Evolutionary conservation across 2,797 vertebrate genomes (phyloP).

Genomic region (Liasis olivaceus): DNA sequence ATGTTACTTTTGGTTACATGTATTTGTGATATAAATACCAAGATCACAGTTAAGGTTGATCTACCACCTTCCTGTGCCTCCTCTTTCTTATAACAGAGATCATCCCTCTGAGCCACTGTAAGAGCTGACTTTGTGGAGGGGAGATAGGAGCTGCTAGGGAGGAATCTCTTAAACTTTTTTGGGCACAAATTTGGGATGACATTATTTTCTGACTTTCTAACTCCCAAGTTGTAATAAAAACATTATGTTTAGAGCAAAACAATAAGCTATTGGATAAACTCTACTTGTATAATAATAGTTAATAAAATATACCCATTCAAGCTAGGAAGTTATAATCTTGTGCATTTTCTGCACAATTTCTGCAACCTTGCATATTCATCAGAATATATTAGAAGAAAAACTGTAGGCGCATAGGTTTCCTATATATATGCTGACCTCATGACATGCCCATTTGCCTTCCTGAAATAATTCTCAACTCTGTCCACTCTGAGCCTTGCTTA

Average conservation of each 20-base stretch:
- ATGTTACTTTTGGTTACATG: not conserved
- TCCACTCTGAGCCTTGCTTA: not conserved
- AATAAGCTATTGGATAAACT: not conserved
- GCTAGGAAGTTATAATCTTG: constrained; percentile 6
- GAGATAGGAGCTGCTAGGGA: not conserved
- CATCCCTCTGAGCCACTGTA: not conserved
- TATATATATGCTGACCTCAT: not conserved
- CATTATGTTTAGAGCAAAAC: not conserved
- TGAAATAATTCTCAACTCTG: constrained; percentile 3
- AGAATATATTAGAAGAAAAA: constrained; percentile 15
- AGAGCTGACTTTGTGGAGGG: not conserved
- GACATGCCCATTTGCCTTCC: not conserved
- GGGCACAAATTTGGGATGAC: not conserved
- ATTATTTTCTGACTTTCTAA: not conserved
- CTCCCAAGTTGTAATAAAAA: not conserved
- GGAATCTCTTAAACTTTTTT: not conserved
- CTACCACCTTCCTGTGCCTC: not conserved
- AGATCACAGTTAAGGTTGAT: not conserved
- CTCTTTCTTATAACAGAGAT: not conserved
- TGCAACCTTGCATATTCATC: constrained; percentile 23
- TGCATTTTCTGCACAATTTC: not conserved
- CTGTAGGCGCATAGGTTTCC: not conserved
- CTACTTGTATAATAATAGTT: not conserved
- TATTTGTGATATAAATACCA: not conserved
- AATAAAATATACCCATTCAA: not conserved